A percentile compares a stretch with the other conserved stretches of the same genome.
Evolutionary conservation across 2,113 vertebrate genomes (phyloP).

Genomic region (Sylvietta virens): DNA sequence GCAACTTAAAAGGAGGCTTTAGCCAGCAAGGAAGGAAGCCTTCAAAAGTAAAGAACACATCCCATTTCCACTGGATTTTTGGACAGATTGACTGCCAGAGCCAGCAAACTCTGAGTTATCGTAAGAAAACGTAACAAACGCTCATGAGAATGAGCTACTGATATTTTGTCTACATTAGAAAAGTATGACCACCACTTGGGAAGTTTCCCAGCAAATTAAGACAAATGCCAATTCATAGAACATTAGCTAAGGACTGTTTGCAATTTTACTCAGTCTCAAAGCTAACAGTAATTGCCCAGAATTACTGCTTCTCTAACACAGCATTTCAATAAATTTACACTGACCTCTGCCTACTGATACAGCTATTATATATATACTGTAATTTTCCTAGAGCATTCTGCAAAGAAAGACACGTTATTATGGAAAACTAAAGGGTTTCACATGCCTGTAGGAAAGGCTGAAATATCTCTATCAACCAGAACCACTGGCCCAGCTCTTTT

Average conservation of each 20-base stretch:
- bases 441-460: background rate
- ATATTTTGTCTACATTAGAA: background rate
- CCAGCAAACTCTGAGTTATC: background rate
- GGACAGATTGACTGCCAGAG: background rate
- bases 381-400: background rate
- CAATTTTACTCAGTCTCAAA: background rate
- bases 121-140: background rate
- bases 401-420: background rate
- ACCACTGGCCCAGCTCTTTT: background rate
- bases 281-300: background rate
- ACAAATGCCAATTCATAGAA: background rate
- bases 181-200: background rate
- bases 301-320: background rate
- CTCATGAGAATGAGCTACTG: background rate
- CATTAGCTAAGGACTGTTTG: background rate
- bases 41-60: background rate
- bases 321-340: background rate
- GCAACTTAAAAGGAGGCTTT: constrained; percentile 35
- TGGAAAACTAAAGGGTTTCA: background rate
- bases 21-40: background rate
- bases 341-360: background rate
- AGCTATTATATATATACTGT: background rate
- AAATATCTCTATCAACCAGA: background rate
- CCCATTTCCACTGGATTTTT: background rate
- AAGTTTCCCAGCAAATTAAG: background rate